phyloP scores from a whole-genome alignment of 2,888 invertebrate species.

The Drosophila buzzatii region DNA sequence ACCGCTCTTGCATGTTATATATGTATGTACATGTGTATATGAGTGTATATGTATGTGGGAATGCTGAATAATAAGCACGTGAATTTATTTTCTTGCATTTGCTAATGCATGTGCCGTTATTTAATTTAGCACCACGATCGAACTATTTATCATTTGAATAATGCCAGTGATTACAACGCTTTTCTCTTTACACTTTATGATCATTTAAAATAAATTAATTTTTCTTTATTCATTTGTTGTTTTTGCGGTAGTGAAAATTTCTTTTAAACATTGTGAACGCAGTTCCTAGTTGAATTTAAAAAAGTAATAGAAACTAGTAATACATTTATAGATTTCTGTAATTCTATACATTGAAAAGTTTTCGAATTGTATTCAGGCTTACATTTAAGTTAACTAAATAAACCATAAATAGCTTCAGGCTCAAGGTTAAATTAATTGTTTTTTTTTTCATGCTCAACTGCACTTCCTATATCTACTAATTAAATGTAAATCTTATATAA shows the following conservation, averaged over 20 bases:
- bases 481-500: constrained; percentile 35
- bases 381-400: constrained; percentile 10
- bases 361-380: constrained; percentile 42
- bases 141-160: constrained; percentile 58
- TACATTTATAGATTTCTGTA: constrained; percentile 29
- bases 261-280: constrained; percentile 11
- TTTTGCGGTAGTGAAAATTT: constrained; percentile 35
- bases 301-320: constrained; percentile 1
- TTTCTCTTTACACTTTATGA: constrained; percentile 19
- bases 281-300: constrained; percentile 39
- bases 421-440: not conserved
- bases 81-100: constrained; percentile 72
- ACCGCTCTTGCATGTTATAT: constrained; percentile 67
- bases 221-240: constrained; percentile 34
- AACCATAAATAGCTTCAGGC: not conserved
- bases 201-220: constrained; percentile 24
- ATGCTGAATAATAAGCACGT: constrained; percentile 54
- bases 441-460: constrained; percentile 36
- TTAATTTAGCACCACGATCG: constrained; percentile 73
- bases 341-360: constrained; percentile 12
- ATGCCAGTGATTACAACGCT: constrained; percentile 16
- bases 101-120: constrained; percentile 73
- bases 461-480: constrained; percentile 33
- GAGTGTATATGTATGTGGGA: constrained; percentile 40
- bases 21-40: constrained; percentile 34